These are phyloP conservation scores for Rhodinocichla rosea DNA, from an alignment of 2,113 vertebrate species.

Conservation along the genomic window DNA sequence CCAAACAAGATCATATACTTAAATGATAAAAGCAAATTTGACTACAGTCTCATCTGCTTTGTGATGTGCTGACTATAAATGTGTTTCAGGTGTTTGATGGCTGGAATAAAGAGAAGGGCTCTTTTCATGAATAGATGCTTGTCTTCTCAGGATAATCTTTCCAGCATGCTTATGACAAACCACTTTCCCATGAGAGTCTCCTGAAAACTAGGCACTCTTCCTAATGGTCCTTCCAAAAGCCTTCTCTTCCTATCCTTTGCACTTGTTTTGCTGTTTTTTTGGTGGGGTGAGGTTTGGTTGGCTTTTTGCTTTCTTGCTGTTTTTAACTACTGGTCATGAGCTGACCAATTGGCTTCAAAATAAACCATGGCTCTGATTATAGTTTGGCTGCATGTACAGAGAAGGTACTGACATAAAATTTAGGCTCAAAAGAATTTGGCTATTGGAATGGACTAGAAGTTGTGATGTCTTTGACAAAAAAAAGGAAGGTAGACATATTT, in stretches of 20 bases:
- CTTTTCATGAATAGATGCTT: not conserved
- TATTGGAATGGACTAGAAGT: not conserved
- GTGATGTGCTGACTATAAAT: not conserved
- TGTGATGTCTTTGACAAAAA: not conserved
- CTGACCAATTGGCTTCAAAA: not conserved
- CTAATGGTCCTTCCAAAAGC: not conserved
- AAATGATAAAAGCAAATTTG: slow-evolving; percentile 20
- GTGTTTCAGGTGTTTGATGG: not conserved
- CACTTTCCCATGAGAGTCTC: not conserved
- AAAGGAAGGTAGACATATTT: not conserved
- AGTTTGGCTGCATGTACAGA: not conserved
- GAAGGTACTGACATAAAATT: not conserved
- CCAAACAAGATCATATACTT: not conserved
- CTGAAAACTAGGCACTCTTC: not conserved
- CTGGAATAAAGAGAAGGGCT: not conserved
- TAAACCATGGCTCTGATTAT: not conserved
- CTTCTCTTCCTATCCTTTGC: not conserved
- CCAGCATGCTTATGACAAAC: not conserved
- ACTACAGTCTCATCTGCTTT: not conserved
- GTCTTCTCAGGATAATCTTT: not conserved
- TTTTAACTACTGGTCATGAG: not conserved
- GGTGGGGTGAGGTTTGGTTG: not conserved
- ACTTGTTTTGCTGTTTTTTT: not conserved
- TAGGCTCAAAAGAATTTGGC: not conserved
- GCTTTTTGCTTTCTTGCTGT: not conserved